These are phyloP conservation scores for Crematogaster levior DNA, from an alignment of 2,888 invertebrate genomes.

Conservation along the genomic window DNA sequence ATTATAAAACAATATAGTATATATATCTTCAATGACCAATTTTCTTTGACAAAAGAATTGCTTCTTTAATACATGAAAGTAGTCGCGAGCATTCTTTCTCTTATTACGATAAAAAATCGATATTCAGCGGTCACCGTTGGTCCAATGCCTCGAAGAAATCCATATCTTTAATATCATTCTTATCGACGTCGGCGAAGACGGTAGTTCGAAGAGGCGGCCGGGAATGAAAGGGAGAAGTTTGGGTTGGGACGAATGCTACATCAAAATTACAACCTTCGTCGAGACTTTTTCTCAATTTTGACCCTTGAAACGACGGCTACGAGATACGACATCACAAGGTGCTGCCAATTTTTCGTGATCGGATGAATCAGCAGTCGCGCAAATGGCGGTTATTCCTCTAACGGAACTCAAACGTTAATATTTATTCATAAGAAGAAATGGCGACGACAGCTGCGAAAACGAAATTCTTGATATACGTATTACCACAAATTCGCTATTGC, in stretches of 20 bases:
- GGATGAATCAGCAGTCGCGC: conserved; percentile 36
- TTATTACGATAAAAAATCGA: conserved; percentile 31
- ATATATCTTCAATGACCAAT: not conserved
- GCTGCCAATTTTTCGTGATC: conserved; percentile 29
- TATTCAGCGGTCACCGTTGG: conserved; percentile 17
- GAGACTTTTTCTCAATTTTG: conserved; percentile 45
- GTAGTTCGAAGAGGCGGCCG: not conserved
- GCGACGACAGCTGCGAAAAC: conserved; percentile 11
- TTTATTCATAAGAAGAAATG: conserved; percentile 49
- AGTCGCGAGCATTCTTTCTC: not conserved
- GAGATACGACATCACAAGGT: conserved; percentile 23
- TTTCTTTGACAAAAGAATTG: not conserved
- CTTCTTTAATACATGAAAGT: not conserved
- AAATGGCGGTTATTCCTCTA: conserved; percentile 32
- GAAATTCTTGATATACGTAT: conserved; percentile 30
- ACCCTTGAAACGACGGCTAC: conserved; percentile 6
- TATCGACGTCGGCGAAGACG: conserved; percentile 7
- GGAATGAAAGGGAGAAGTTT: not conserved
- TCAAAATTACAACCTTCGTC: conserved; percentile 37
- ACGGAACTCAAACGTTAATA: conserved; percentile 30
- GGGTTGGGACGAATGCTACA: conserved; percentile 2
- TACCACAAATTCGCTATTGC: not conserved
- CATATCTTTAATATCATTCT: conserved; percentile 43
- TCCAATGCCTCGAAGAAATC: conserved; percentile 25
- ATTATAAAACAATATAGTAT: not conserved